Conservation (phyloP, 2,113 vertebrate genomes). For the Ahaetulla prasina region DNA sequence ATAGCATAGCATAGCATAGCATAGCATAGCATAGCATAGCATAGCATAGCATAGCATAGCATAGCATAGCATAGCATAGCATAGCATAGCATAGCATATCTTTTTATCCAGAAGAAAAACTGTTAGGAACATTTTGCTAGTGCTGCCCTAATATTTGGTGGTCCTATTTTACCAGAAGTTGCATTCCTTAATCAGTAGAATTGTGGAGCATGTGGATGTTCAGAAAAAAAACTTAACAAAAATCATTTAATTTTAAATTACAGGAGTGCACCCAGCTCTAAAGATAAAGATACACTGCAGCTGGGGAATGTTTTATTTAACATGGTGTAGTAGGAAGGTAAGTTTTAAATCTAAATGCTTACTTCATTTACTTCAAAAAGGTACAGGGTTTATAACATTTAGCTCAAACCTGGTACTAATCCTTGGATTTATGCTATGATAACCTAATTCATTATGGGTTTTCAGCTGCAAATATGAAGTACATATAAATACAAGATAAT, state of each 20-base stretch:
- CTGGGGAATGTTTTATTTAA: slow-evolving; percentile 75
- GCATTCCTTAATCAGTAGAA: slow-evolving; percentile 76
- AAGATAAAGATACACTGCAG: slow-evolving; percentile 76
- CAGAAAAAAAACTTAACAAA: slow-evolving; percentile 79
- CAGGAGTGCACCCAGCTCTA: slow-evolving; percentile 80
- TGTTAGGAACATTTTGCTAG: slow-evolving; percentile 60
- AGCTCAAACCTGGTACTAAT: slow-evolving; percentile 54
- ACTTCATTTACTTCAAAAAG: slow-evolving; percentile 68
- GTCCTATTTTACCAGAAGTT: slow-evolving; percentile 69
- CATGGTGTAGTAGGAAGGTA: slow-evolving; percentile 64
- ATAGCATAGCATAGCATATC: background rate
- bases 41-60: no score
- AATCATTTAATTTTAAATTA: slow-evolving; percentile 77
- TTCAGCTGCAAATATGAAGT: slow-evolving; percentile 74
- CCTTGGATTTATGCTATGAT: slow-evolving; percentile 68
- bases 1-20: no score
- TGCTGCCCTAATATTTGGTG: slow-evolving; percentile 65
- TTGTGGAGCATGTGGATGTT: slow-evolving; percentile 72
- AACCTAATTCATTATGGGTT: slow-evolving; percentile 70
- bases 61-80: background rate
- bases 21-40: no score
- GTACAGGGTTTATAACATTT: slow-evolving; percentile 60
- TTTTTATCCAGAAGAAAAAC: background rate
- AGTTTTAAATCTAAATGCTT: slow-evolving; percentile 77
- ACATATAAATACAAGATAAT: slow-evolving; percentile 58